phyloP scores from a whole-genome alignment of 2,797 vertebrate species.

The Heterohyrax brucei region DNA sequence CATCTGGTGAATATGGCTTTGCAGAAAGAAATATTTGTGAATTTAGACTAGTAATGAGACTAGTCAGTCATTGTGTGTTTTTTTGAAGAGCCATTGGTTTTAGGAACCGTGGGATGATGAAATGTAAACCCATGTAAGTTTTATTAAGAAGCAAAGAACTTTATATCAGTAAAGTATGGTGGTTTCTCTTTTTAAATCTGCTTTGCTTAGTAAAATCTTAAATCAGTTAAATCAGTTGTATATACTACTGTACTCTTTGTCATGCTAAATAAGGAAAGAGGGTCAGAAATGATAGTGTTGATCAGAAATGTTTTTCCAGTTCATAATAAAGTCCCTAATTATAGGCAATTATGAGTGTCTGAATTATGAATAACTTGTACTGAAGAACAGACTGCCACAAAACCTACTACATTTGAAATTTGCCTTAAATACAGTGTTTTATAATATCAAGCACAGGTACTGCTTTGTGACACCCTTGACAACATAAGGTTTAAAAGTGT shows the following conservation, averaged over 20 bases:
- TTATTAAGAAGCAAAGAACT: slow-evolving; percentile 8
- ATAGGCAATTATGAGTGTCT: too few species aligned
- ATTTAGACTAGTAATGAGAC: slow-evolving; percentile 37
- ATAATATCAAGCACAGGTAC: too few species aligned
- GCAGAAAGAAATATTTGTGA: slow-evolving; percentile 64
- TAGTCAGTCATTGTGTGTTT: slow-evolving; percentile 34
- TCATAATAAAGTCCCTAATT: neutral
- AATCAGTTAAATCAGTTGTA: slow-evolving; percentile 15
- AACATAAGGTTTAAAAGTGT: too few species aligned
- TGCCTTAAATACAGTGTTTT: too few species aligned
- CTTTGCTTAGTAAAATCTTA: slow-evolving; percentile 53
- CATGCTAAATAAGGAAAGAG: neutral
- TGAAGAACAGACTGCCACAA: too few species aligned
- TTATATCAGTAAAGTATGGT: neutral
- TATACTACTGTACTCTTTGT: neutral
- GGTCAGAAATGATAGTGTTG: neutral
- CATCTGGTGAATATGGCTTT: slow-evolving; percentile 24
- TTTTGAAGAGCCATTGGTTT: slow-evolving; percentile 29
- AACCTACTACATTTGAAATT: too few species aligned
- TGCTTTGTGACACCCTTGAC: too few species aligned
- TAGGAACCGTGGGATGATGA: slow-evolving; percentile 23
- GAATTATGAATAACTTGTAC: too few species aligned
- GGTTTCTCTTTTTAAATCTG: neutral
- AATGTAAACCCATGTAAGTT: neutral
- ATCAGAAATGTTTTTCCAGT: slow-evolving; percentile 13